These are phyloP conservation scores for Drosophila aff. DNA, from an alignment of 1,140 invertebrate species.

Conservation along the genomic window DNA sequence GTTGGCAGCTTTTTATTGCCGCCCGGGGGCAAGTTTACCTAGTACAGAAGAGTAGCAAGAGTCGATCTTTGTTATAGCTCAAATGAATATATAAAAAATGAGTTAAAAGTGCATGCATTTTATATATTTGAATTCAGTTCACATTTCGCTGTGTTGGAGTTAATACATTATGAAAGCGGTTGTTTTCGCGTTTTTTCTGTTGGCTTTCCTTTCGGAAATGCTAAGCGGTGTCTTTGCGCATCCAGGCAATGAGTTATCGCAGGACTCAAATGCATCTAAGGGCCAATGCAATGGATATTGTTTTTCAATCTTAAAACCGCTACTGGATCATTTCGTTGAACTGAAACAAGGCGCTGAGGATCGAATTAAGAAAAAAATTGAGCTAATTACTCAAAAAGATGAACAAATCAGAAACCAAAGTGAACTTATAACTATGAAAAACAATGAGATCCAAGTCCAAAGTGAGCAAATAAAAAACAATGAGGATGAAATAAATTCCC, in stretches of 20 bases:
- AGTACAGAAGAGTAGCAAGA: no score
- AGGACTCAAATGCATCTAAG: neutral
- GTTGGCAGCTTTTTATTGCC: conserved; percentile 63
- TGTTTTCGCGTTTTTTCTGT: neutral
- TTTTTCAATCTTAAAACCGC: no score
- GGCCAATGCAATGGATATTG: no score
- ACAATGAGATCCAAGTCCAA: no score
- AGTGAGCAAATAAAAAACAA: neutral
- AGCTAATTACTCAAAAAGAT: no score
- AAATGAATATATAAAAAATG: neutral
- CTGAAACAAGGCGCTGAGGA: no score
- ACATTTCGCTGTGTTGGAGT: neutral
- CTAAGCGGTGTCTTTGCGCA: neutral
- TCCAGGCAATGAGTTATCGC: neutral
- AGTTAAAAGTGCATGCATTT: neutral
- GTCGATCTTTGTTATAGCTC: neutral
- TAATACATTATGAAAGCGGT: neutral
- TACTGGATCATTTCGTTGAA: no score
- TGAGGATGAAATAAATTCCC: neutral
- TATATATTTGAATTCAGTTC: neutral
- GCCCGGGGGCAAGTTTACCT: conserved; percentile 1
- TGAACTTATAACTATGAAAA: no score
- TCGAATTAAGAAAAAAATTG: no score
- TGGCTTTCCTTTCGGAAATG: neutral
- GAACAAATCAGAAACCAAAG: neutral